Percentiles rank a stretch among this genome's conserved stretches.
These are phyloP conservation scores for Trichomycterus rosablanca DNA, from an alignment of 2,113 vertebrate genomes.

Conservation along the genomic window DNA sequence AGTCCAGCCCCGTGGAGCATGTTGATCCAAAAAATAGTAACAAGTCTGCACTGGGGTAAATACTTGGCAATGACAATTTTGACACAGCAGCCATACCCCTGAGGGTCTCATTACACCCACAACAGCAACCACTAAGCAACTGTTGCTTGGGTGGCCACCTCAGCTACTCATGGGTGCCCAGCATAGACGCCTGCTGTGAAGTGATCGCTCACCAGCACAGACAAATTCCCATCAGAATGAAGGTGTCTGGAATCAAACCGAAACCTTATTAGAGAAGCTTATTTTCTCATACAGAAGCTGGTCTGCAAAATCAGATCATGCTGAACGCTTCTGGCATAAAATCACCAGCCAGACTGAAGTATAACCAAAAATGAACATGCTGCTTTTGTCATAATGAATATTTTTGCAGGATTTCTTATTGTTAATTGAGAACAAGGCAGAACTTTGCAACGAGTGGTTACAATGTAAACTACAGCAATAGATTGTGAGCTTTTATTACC, in stretches of 20 bases:
- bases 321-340: too few relatives aligned
- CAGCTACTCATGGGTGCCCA: background rate
- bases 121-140: conserved; percentile 33
- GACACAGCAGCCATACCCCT: conserved; percentile 23
- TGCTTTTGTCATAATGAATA: too few relatives aligned
- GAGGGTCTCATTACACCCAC: conserved; percentile 21
- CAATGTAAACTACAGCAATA: too few relatives aligned
- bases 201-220: background rate
- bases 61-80: conserved; percentile 6
- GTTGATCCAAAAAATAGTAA: conserved; percentile 25
- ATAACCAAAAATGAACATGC: too few relatives aligned
- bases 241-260: background rate
- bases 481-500: too few relatives aligned
- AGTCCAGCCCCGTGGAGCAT: background rate
- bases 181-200: background rate
- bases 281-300: too few relatives aligned
- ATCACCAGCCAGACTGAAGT: too few relatives aligned
- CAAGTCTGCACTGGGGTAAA: conserved; percentile 17
- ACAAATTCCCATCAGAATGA: background rate
- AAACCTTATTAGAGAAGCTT: too few relatives aligned
- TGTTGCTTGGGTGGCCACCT: conserved; percentile 31
- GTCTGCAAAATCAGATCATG: too few relatives aligned
- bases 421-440: too few relatives aligned
- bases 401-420: too few relatives aligned
- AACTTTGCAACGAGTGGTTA: too few relatives aligned